Evolutionary conservation across 2,113 vertebrate species (phyloP).

Genomic region (Camarhynchus parvulus): DNA sequence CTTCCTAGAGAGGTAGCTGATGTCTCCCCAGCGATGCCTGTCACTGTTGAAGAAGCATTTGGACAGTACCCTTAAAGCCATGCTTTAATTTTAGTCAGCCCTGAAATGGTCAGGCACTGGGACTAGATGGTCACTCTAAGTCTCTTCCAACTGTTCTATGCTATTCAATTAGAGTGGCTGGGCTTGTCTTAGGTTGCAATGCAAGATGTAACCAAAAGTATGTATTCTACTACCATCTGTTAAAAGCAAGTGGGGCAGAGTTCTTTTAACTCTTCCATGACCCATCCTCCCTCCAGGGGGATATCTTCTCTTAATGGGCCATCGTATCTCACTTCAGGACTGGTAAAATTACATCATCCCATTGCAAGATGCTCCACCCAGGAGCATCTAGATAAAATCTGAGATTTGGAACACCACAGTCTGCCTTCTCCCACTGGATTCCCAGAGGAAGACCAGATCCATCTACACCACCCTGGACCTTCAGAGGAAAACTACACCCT

Average conservation of each 20-base stretch:
- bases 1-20: accelerated
- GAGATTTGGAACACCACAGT: not conserved
- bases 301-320: not conserved
- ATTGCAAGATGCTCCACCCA: not conserved
- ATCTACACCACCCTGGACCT: not conserved
- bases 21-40: not conserved
- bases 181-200: not conserved
- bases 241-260: not conserved
- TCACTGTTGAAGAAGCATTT: not conserved
- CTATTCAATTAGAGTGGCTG: not conserved
- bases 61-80: not conserved
- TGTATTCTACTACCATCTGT: not conserved
- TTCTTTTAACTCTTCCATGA: not conserved
- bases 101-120: not conserved
- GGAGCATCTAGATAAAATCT: not conserved
- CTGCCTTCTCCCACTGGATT: not conserved
- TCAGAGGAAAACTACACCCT: not conserved
- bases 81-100: not conserved
- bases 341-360: not conserved
- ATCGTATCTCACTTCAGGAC: not conserved
- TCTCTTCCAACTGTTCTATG: not conserved
- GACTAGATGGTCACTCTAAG: not conserved
- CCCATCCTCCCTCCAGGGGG: not conserved
- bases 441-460: not conserved
- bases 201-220: not conserved